These are phyloP conservation scores for Mamestra configurata DNA, from an alignment of 1,140 invertebrate species.

Conservation along the genomic window DNA sequence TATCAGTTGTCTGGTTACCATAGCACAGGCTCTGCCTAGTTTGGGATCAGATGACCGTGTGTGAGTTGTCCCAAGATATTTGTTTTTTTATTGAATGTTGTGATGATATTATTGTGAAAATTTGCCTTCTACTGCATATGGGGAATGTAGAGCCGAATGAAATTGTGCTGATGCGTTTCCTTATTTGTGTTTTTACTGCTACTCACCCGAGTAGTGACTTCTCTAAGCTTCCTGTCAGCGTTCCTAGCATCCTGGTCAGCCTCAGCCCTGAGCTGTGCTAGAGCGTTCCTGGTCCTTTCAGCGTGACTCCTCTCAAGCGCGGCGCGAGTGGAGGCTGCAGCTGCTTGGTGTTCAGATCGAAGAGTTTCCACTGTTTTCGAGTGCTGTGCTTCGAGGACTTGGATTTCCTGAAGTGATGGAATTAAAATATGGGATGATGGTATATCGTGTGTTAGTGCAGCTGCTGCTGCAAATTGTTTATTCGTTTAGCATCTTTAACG, in stretches of 20 bases:
- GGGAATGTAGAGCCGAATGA: no score
- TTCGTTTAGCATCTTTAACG: no score
- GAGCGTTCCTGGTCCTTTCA: conserved; percentile 70
- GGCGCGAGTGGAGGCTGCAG: conserved; percentile 64
- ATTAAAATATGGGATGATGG: background rate
- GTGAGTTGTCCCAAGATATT: no score
- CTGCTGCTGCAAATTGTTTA: no score
- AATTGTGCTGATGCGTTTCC: no score
- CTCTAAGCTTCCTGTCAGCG: conserved; percentile 76
- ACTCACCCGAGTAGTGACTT: conserved; percentile 75
- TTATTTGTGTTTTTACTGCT: background rate
- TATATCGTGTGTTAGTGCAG: no score
- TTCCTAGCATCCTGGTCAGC: conserved; percentile 70
- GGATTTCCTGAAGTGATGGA: conserved; percentile 63
- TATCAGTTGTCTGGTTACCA: no score
- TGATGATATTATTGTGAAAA: no score
- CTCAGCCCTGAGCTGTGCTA: conserved; percentile 71
- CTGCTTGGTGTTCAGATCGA: conserved; percentile 66
- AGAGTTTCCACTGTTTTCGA: conserved; percentile 63
- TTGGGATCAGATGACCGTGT: no score
- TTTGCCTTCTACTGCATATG: no score
- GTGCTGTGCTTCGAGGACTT: conserved; percentile 70
- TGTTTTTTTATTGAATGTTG: no score
- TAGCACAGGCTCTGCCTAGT: no score
- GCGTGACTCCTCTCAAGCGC: conserved; percentile 72